These are phyloP conservation scores for Fundulus diaphanus DNA, from an alignment of 2,797 vertebrate genomes.

Conservation along the genomic window DNA sequence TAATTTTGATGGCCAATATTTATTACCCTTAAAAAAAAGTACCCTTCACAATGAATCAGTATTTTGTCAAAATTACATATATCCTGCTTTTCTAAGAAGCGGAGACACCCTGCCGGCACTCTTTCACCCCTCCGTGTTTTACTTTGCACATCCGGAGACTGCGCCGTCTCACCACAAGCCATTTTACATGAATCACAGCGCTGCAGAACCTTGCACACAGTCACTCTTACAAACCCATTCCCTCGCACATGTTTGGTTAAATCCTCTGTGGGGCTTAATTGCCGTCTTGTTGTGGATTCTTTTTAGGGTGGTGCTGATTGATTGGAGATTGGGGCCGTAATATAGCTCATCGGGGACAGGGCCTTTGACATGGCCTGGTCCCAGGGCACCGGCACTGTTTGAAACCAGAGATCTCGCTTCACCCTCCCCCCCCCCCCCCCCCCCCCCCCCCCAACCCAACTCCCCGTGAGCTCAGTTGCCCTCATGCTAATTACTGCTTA, in stretches of 20 bases:
- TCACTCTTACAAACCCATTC: slow-evolving; percentile 52
- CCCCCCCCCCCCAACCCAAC: slow-evolving; percentile 34
- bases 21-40: too few relatives aligned
- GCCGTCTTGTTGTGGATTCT: slow-evolving; percentile 76
- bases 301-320: slow-evolving; percentile 83
- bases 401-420: slow-evolving; percentile 66
- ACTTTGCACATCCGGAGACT: slow-evolving; percentile 34
- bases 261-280: slow-evolving; percentile 70
- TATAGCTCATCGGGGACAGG: slow-evolving; percentile 78
- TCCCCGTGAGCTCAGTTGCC: slow-evolving; percentile 47
- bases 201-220: slow-evolving; percentile 47
- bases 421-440: slow-evolving; percentile 48
- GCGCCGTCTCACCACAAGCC: slow-evolving; percentile 19
- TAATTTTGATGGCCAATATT: neutral
- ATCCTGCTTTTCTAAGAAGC: slow-evolving; percentile 16
- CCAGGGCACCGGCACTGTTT: slow-evolving; percentile 63
- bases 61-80: neutral
- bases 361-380: slow-evolving; percentile 77
- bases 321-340: slow-evolving; percentile 80
- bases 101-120: slow-evolving; percentile 28
- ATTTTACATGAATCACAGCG: slow-evolving; percentile 25
- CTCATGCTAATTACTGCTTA: slow-evolving; percentile 58
- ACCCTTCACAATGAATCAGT: too few relatives aligned
- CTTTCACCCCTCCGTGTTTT: slow-evolving; percentile 34
- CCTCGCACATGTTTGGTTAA: slow-evolving; percentile 66